Evolutionary conservation across 2,888 invertebrate genomes (phyloP).

Genomic region (Apotomis turbidana): DNA sequence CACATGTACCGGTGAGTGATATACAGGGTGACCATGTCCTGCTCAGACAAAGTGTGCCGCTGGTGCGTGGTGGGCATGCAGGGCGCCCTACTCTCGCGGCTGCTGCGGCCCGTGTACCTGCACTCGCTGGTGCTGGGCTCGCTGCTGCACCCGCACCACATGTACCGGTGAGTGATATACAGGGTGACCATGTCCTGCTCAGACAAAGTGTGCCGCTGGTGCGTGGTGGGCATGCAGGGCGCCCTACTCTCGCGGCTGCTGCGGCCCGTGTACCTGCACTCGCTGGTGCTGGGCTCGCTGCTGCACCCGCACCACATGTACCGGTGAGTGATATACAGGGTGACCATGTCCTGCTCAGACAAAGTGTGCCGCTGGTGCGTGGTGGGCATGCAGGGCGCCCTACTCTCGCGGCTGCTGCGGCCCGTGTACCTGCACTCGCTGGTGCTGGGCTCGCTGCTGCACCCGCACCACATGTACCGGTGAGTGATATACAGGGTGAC

Average conservation of each 20-base stretch:
- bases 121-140: too few relatives aligned
- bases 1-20: conserved; percentile 89
- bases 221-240: conserved; percentile 96
- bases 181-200: too few relatives aligned
- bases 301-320: conserved; percentile 95
- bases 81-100: too few relatives aligned
- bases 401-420: conserved; percentile 93
- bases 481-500: conserved; percentile 58
- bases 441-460: conserved; percentile 94
- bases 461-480: conserved; percentile 94
- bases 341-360: too few relatives aligned
- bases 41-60: conserved; percentile 92
- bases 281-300: conserved; percentile 94
- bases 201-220: conserved; percentile 96
- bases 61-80: conserved; percentile 84
- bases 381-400: conserved; percentile 95
- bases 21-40: too few relatives aligned
- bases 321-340: conserved; percentile 73
- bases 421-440: conserved; percentile 96
- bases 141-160: too few relatives aligned
- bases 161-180: too few relatives aligned
- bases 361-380: conserved; percentile 94
- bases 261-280: conserved; percentile 94
- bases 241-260: conserved; percentile 94
- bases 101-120: too few relatives aligned